Evolutionary conservation across 2,797 vertebrate genomes (phyloP).

Genomic region (Trachops cirrhosus): DNA sequence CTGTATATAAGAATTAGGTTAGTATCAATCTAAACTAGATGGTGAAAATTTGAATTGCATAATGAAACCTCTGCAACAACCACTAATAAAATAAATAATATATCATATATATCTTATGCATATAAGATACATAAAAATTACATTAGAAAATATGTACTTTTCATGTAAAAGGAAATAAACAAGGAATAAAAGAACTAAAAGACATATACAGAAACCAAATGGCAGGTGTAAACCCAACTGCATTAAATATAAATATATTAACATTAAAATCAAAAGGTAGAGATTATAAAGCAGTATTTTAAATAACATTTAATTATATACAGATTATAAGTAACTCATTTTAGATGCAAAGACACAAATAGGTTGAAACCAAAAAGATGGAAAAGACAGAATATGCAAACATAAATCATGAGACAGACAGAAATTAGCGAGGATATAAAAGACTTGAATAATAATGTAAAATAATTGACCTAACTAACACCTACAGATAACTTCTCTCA

Average conservation of each 20-base stretch:
- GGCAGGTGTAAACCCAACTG: not conserved
- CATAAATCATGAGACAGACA: not conserved
- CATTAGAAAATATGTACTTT: not conserved
- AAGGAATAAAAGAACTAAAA: not conserved
- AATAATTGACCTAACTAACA: not conserved
- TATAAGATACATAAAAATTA: not conserved
- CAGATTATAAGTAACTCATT: not conserved
- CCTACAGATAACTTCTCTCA: not conserved
- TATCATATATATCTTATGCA: not conserved
- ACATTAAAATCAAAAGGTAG: not conserved
- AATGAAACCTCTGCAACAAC: not conserved
- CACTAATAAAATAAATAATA: not conserved
- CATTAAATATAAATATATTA: conserved; percentile 24
- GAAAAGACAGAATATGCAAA: not conserved
- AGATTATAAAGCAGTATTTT: not conserved
- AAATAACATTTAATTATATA: not conserved
- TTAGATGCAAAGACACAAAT: not conserved
- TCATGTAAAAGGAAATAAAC: not conserved
- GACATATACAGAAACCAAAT: not conserved
- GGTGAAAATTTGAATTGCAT: not conserved
- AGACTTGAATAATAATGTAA: not conserved
- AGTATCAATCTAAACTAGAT: not conserved
- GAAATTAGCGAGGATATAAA: not conserved
- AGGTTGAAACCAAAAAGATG: not conserved
- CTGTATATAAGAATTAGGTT: not conserved